Base-by-base conservation (phyloP, 2,113 vertebrate species). In the Brachypodius melanocephalos region DNA sequence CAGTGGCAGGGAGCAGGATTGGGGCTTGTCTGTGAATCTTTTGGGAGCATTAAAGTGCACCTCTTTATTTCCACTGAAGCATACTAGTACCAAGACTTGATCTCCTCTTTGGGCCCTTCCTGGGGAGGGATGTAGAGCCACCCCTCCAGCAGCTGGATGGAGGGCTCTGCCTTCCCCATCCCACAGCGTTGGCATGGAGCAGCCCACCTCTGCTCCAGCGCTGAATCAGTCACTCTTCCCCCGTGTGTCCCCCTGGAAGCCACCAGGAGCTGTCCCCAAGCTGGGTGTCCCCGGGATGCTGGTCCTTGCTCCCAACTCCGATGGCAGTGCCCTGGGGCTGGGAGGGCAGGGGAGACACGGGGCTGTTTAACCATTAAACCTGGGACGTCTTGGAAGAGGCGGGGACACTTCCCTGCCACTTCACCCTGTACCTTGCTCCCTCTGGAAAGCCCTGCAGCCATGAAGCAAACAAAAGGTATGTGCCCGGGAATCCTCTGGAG, bases 291-390 rank as follows among this genome's bases (percentile, higher is more conserved):
- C 28, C 4, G 0, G 9, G 45, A 28, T 55, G 72, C 57, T 68
- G 51, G 5, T 67, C 32, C 65, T 49, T 49, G 55, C 43, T 92
- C n/a, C 34, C 40, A 40, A 57, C 73, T 61, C 65, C 19, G 25
- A 18, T 18, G 43, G 29, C 31, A 48, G 45, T 85, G 80, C 61
- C 58, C 67, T 14, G 38, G 79, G 48, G 34, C 32, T 46, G 90
- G 55, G 69, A 93, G 87, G 79, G 51, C 87, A 75, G 51, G 28
- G 12, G 28, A 95, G 91, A 67, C 8, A 69, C 3, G 6, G 14
- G 31, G 32, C 31, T 79, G 96, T 96, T 98, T 98, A 98, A 98
- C 97, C 91, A 98, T 98, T 98, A 98, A 93, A 95, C 96, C 87
- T 90, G 68, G 48, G 73, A 87, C 8, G 31, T 96, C 97, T 97